A percentile compares a stretch with the other conserved stretches of the same genome.
These are phyloP conservation scores for Lontra canadensis DNA, from an alignment of 2,113 vertebrate genomes.

Conservation along the genomic window DNA sequence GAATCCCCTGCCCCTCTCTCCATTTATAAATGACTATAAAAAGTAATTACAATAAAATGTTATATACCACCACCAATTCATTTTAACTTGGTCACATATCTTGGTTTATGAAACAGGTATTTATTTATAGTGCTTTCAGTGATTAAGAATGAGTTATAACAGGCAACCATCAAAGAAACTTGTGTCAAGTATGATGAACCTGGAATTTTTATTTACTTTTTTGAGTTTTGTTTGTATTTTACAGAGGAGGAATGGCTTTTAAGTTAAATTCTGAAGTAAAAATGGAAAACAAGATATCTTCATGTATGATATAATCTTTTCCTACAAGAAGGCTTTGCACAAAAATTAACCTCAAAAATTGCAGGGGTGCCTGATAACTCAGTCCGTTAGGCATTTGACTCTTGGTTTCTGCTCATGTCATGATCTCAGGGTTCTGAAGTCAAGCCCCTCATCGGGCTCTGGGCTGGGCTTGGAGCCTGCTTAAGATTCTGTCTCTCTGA, in stretches of 20 bases:
- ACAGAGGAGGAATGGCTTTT: slow-evolving; percentile 63
- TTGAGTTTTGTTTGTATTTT: neutral
- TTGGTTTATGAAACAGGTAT: slow-evolving; percentile 79
- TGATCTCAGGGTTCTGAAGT: neutral
- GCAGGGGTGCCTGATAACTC: neutral
- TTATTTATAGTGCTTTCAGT: slow-evolving; percentile 80
- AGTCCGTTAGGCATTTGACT: neutral
- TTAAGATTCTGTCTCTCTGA: neutral
- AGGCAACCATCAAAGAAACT: slow-evolving; percentile 78
- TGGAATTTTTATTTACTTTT: slow-evolving; percentile 46
- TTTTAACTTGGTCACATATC: slow-evolving; percentile 81
- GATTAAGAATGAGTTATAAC: slow-evolving; percentile 79
- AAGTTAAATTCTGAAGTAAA: slow-evolving; percentile 67
- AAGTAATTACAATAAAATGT: slow-evolving; percentile 93
- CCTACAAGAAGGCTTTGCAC: slow-evolving; percentile 32
- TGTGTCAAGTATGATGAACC: slow-evolving; percentile 65
- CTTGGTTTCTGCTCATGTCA: neutral
- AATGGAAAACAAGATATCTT: slow-evolving; percentile 62
- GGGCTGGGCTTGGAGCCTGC: neutral
- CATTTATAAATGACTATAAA: slow-evolving; percentile 80
- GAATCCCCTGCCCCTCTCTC: neutral
- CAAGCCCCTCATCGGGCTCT: neutral
- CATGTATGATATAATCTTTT: slow-evolving; percentile 65
- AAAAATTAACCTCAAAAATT: neutral
- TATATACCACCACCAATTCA: slow-evolving; percentile 86